Percentiles rank a stretch among this genome's conserved stretches.
These are phyloP conservation scores for Galleria mellonella DNA, from an alignment of 1,140 invertebrate species.

Conservation along the genomic window DNA sequence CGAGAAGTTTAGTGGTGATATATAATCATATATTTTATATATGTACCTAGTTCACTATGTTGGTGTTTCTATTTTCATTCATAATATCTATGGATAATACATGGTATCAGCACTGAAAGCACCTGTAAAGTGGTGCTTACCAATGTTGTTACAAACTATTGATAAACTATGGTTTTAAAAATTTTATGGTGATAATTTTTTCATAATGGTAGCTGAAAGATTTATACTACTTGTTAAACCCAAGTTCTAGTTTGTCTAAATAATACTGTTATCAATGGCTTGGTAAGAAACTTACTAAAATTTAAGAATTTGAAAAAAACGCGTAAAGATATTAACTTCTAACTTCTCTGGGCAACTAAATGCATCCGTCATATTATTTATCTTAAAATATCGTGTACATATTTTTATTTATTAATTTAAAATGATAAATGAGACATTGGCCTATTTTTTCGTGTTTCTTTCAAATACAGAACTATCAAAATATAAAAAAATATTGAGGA, in stretches of 20 bases:
- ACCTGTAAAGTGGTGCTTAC: constrained; percentile 19
- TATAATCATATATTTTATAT: constrained; percentile 52
- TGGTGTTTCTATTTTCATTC: constrained; percentile 68
- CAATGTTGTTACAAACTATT: constrained; percentile 52
- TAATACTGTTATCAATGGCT: constrained; percentile 74
- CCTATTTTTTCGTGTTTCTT: constrained; percentile 63
- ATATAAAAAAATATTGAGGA: constrained; percentile 76
- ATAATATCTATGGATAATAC: constrained; percentile 57
- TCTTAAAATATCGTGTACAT: constrained; percentile 62
- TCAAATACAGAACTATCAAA: constrained; percentile 76
- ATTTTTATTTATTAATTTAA: constrained; percentile 44
- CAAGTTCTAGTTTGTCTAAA: constrained; percentile 69
- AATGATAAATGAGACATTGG: constrained; percentile 70
- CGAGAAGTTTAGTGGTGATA: constrained; percentile 21
- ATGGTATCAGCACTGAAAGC: constrained; percentile 37
- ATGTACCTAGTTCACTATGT: constrained; percentile 66
- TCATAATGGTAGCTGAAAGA: constrained; percentile 52
- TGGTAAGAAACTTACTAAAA: constrained; percentile 67
- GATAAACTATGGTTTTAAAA: constrained; percentile 52
- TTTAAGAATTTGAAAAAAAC: constrained; percentile 39
- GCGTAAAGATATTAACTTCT: constrained; percentile 40
- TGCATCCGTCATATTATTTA: constrained; percentile 55
- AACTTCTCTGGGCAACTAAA: constrained; percentile 62
- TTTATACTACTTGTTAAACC: constrained; percentile 59
- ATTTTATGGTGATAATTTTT: constrained; percentile 38